Evolutionary conservation across 1,140 invertebrate species (phyloP).

Genomic region (Diplogasteroides magnus): DNA sequence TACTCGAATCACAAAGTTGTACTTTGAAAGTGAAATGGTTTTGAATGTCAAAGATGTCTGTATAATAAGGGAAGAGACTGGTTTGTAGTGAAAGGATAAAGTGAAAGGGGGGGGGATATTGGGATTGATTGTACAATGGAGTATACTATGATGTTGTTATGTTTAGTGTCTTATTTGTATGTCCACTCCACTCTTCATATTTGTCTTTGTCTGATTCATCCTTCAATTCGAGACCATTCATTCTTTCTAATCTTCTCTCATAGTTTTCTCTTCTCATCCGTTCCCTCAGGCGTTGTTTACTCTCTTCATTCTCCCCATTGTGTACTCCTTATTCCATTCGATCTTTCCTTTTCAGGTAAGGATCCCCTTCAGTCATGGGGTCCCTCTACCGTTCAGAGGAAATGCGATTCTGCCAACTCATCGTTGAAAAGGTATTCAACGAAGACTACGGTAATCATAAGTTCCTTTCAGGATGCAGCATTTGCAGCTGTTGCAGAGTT

Average conservation of each 20-base stretch:
- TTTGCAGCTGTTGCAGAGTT: slow-evolving; percentile 80
- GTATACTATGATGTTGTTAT: too few species aligned
- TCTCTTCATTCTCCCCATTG: neutral
- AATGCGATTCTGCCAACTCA: slow-evolving; percentile 81
- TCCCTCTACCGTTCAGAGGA: slow-evolving; percentile 78
- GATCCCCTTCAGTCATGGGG: slow-evolving; percentile 52
- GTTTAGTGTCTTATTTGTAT: too few species aligned
- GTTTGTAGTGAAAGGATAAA: too few species aligned
- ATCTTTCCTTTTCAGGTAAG: slow-evolving; percentile 1
- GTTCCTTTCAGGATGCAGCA: slow-evolving; percentile 66
- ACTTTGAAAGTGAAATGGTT: too few species aligned
- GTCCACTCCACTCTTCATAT: too few species aligned
- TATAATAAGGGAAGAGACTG: too few species aligned
- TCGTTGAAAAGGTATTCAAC: slow-evolving; percentile 66
- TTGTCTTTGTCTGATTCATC: slow-evolving; percentile 1
- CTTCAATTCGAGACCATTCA: slow-evolving; percentile 2
- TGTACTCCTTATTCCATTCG: slow-evolving; percentile 2
- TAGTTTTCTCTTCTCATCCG: slow-evolving; percentile 1
- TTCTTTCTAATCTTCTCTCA: slow-evolving; percentile 1
- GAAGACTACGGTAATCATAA: slow-evolving; percentile 41
- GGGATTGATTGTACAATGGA: too few species aligned
- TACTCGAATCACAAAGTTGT: too few species aligned
- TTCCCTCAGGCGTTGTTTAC: slow-evolving; percentile 13
- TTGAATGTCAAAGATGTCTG: too few species aligned
- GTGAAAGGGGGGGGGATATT: too few species aligned